These are phyloP conservation scores for Pachypsylla venusta DNA, from an alignment of 1,140 invertebrate genomes.

Conservation along the genomic window DNA sequence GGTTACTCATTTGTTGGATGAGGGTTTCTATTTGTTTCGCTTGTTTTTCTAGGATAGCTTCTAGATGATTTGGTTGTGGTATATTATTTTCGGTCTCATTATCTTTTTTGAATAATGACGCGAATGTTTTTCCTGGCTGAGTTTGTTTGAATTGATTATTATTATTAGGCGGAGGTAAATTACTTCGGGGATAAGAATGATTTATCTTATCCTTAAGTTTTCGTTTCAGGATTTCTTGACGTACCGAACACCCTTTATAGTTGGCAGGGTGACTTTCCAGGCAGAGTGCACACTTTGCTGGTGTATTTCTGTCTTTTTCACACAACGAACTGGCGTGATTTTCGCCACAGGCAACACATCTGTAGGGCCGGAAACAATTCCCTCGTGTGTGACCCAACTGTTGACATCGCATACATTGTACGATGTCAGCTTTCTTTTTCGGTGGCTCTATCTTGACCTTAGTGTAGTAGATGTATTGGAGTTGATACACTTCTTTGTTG, in stretches of 20 bases:
- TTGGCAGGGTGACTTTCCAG: conserved; percentile 29
- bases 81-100: too few relatives aligned
- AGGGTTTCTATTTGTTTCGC: not conserved
- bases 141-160: too few relatives aligned
- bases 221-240: not conserved
- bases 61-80: not conserved
- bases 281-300: conserved; percentile 28
- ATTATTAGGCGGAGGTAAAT: too few relatives aligned
- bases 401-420: conserved; percentile 30
- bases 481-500: conserved; percentile 28
- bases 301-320: conserved; percentile 24
- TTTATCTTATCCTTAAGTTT: not conserved
- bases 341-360: conserved; percentile 30
- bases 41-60: not conserved
- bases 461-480: conserved; percentile 21
- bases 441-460: conserved; percentile 26
- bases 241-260: conserved; percentile 26
- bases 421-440: conserved; percentile 22
- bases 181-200: too few relatives aligned
- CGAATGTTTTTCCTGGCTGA: too few relatives aligned
- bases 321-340: conserved; percentile 30
- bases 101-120: too few relatives aligned
- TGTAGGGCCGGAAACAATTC: conserved; percentile 24
- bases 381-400: conserved; percentile 28
- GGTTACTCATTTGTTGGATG: not conserved